Base-by-base conservation (phyloP, 2,888 invertebrate species). In the Argynnis bischoffii region DNA sequence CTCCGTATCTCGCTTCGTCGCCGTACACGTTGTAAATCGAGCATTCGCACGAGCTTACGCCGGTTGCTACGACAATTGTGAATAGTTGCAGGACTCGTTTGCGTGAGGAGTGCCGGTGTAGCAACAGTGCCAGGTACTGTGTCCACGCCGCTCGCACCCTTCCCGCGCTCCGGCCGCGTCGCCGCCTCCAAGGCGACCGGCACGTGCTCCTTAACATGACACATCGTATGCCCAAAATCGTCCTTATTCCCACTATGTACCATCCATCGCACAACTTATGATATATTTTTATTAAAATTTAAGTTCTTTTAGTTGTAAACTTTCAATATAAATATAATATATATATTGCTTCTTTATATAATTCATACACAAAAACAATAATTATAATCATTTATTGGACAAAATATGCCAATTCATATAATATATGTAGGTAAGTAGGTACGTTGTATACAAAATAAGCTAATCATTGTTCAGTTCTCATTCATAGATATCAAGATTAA, bases 1-100 rank as follows among this genome's bases (percentile, higher is more conserved):
- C 93, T 93, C 92, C 92, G 92, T 89, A 92, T 91, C 82, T 89
- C 85, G 93, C 93, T 93, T 93, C 90, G 91, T 88, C 86, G 92
- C 92, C 90, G 88, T 86, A 86, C 88, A 90, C 85, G 88, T 90
- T 88, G 85, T 87, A 75, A 72, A 75, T 85, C 86, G 88, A 87
- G 84, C 90, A 90, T 91, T 90, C 90, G 35, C 85, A 81, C 77
- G 82, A 84, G 88, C 90, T 88, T 88, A 81, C 86, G 87, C 87
- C 85, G 80, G 84, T 79, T 82, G 87, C 88, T 83, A 85, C 87
- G 35, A 41, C 79, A 79, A 81, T 86, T 85, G 89, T 90, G 88
- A 84, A 83, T 80, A 78, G 83, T 86, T 83, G 78, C 83, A 78
- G 79, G 85, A 85, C 85, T 86, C 66, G 69, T 69, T 74, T 41